Evolutionary conservation across 1,140 invertebrate species (phyloP), one percentile per base, ranked within the genome.

Genomic region (Teleogryllus occipitalis): DNA sequence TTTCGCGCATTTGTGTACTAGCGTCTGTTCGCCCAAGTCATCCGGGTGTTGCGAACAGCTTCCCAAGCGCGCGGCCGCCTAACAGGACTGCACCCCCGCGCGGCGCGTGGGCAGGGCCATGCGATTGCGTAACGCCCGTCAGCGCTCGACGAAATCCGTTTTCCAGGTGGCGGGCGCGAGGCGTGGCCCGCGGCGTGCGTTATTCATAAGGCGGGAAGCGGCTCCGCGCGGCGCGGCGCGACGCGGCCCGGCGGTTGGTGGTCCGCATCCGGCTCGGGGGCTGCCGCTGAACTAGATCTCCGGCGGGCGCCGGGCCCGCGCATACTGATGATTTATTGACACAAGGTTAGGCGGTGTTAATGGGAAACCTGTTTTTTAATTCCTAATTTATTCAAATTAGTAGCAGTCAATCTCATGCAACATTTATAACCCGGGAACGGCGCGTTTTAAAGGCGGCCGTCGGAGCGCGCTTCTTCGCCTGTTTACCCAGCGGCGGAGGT

Each of bases 371-470:
- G 54, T 65, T 65, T 65, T 65, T 65, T 65, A 65, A 65, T 65
- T 65, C 54, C 54, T 65, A 65, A 65, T 65, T 65, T 65, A 65
- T 65, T 65, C 54, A 65, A 65, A 65, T 65, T 65, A 65, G 54
- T 65, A 65, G 54, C 18, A 65, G 54, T 65, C 54, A 65, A 65
- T 65, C 54, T 65, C 54, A 65, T 65, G 54, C 18, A 65, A 65
- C 54, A 65, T 65, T 65, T 65, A 65, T 65, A 65, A 65, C 54
- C 54, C 10, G 54, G 54, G 54, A 65, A 65, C 54, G 54, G 54
- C 18, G 54, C 54, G 10, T 65, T 65, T 65, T 65, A 65, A 65
- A 65, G 54, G 54, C 54, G 54, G 18, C 10, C 54, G 54, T 10
- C 18, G 54, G 54, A 2, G 54, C 54, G 54, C 18, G 54, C 54